Evolutionary conservation across 2,888 invertebrate species (phyloP), one percentile per base, ranked within the genome.

Genomic region (Polydrusus tereticollis): DNA sequence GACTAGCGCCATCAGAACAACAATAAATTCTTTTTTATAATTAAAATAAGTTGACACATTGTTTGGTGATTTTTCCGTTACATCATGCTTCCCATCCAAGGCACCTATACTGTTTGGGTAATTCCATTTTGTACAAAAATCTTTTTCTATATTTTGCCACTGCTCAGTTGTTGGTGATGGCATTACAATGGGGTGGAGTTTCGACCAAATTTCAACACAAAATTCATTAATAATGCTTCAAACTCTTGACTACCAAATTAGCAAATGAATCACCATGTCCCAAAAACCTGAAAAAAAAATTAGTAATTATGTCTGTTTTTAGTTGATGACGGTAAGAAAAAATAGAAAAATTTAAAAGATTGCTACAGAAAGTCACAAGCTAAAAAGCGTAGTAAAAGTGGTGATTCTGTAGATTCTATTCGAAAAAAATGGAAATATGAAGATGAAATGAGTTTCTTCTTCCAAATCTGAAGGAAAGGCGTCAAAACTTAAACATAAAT

Each of bases 231-330:
- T 73, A 66, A 76, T 76, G 12, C 64, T 67, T 65, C 41, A 20
- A 23, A 76, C 72, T 38, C 75, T 77, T 26, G 70, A 60, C 41
- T 73, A 57, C 74, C 38, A 76, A 50, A 52, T 71, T 74, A 45
- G 59, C 47, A 52, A 76, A 77, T 43, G 73, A 73, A 74, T 75
- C 66, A 66, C 74, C 76, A 68, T 69, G 74, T 66, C 75, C 75
- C 71, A 78, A 72, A 74, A 72, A 78, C 69, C 78, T 77, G 38
- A 29, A 58, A 58, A 58, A 36, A 58, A 58, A 20, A 29, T 36
- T 47, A 50, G 8, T 45, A 45, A 50, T 20, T 23, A 36, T 50
- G 7, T 64, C 23, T 47, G 2, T 16, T 63, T 63, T 47, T 18
- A 63, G 47, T 50, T 45, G 23, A 43, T 20, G 21, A 62, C 18